A percentile compares a stretch with the other conserved stretches of the same genome.
These are phyloP conservation scores for Murina feae DNA, from an alignment of 2,113 vertebrate species.

Conservation along the genomic window DNA sequence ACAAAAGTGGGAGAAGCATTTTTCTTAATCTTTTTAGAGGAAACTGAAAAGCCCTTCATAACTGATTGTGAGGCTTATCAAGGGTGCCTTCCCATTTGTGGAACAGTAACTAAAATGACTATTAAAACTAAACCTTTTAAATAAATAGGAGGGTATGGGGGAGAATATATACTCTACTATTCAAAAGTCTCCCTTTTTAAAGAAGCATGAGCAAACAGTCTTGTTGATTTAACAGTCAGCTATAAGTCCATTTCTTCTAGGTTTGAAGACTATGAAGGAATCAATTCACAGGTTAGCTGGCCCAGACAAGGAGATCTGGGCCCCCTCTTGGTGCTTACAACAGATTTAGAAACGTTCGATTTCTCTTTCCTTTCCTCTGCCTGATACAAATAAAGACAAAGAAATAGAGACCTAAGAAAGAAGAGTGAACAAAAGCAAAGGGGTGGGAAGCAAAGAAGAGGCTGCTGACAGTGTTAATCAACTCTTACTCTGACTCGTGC, in stretches of 20 bases:
- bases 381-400: neutral
- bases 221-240: neutral
- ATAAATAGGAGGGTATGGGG: neutral
- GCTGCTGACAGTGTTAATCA: neutral
- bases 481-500: neutral
- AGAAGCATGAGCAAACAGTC: neutral
- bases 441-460: neutral
- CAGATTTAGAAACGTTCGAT: neutral
- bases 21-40: neutral
- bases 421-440: neutral
- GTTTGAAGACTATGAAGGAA: neutral
- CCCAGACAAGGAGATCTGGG: neutral
- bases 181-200: constrained; percentile 36
- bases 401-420: neutral
- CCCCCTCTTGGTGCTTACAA: neutral
- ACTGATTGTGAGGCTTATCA: neutral
- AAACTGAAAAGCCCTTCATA: neutral
- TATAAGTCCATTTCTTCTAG: neutral
- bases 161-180: neutral
- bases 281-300: neutral
- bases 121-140: constrained; percentile 17
- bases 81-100: neutral
- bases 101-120: neutral
- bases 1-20: neutral
- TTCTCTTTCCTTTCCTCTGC: neutral